phyloP scores from a whole-genome alignment of 2,113 vertebrate genomes.

The Syngnathus floridae region DNA sequence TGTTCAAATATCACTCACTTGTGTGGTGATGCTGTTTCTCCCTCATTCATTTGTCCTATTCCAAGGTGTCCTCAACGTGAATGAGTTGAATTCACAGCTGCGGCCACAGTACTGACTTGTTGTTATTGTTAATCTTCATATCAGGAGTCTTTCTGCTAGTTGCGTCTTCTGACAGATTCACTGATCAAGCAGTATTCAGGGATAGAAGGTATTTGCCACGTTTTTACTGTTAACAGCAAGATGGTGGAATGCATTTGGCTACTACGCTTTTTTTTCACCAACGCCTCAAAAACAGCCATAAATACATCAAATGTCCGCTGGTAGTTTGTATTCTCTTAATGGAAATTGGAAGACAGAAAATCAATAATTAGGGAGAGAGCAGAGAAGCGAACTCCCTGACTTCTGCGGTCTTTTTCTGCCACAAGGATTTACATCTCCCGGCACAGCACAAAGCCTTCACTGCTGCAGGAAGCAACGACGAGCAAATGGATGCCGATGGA shows the following conservation, averaged over 20 bases:
- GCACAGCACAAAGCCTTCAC: conserved; percentile 35
- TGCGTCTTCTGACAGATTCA: conserved; percentile 45
- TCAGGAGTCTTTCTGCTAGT: conserved; percentile 34
- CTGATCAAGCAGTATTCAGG: conserved; percentile 58
- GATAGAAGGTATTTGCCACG: conserved; percentile 39
- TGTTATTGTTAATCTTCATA: conserved; percentile 20
- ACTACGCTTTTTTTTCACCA: conserved; percentile 18
- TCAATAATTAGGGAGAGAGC: conserved; percentile 1
- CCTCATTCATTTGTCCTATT: conserved; percentile 23
- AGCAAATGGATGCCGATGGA: conserved; percentile 52
- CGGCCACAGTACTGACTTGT: conserved; percentile 25
- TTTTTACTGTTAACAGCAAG: conserved; percentile 55
- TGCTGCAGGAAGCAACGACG: conserved; percentile 44
- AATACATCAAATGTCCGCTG: conserved; percentile 16
- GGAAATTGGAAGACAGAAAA: conserved; percentile 16
- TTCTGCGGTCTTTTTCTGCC: conserved; percentile 20
- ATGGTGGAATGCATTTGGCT: conserved; percentile 42
- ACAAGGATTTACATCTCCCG: conserved; percentile 38
- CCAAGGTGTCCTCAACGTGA: conserved; percentile 27
- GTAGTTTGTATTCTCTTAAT: conserved; percentile 12
- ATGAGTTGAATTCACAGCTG: conserved; percentile 31
- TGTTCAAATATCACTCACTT: conserved; percentile 26
- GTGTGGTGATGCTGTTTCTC: conserved; percentile 17
- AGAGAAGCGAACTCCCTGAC: conserved; percentile 15
- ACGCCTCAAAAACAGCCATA: conserved; percentile 23